Base-by-base conservation (phyloP, 2,113 vertebrate genomes). In the Engraulis encrasicolus region DNA sequence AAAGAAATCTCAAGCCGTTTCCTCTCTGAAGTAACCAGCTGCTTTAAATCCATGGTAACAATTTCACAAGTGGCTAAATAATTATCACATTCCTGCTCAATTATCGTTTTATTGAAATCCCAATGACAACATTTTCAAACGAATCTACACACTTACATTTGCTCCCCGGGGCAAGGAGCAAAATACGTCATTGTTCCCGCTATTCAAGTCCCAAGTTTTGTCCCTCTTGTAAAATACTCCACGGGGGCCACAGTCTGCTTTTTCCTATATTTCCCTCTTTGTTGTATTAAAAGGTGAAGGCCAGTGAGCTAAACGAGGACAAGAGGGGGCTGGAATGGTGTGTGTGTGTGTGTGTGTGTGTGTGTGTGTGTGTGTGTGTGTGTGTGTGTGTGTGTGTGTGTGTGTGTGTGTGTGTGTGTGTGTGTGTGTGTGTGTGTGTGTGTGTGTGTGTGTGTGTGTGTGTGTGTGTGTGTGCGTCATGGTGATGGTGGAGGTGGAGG, bases 261-360 rank as follows among this genome's bases (percentile, higher is more conserved):
- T 80, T 83, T 66, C 77, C 11, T 17, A 14, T 58, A 27, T 74
- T 23, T 80, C 84, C 20, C 49, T 61, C 40, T 83, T 86, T 86
- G 78, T 81, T 61, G 18, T 19, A 27, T 66, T 50, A 82, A 81
- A 61, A 83, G 80, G 82, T 81, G 81, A 81, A 86, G 78, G 48
- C 78, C 81, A 83, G 71, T 71, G 81, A 74, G 23, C n/a, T 37
- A 66, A 77, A 31, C 78, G 82, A 78, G 48, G 58, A 87, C 78
- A 82, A 87, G 90, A 81, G 92, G 83, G 83, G 58, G n/a, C 9
- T 23, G 54, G n/a, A 45, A 45, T 45, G 40, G 40, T 5, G 40
- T 45, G 40, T 45, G 40, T 45, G 40, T 45, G 40, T 45, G 40
- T 45, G 40, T 45, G 9, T 3, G 9, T 45, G 40, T 45, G 40